Percentiles rank a stretch among this genome's conserved stretches.
These are phyloP conservation scores for Oplegnathus fasciatus DNA, from an alignment of 2,113 vertebrate species.

Conservation along the genomic window DNA sequence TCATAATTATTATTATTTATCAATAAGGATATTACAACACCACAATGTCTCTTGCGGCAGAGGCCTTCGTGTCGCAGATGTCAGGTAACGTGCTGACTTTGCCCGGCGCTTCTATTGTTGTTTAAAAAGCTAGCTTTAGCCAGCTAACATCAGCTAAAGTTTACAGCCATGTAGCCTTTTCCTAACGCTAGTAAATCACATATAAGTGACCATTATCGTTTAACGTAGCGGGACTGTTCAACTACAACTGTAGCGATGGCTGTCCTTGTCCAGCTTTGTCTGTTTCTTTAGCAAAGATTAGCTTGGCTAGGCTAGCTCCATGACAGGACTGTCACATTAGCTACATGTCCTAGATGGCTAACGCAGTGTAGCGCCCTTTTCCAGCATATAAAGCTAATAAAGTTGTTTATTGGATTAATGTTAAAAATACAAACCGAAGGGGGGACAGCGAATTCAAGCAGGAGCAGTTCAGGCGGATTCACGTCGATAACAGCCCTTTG, in stretches of 20 bases:
- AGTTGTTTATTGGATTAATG: no score
- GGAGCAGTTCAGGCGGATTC: background rate
- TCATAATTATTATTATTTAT: background rate
- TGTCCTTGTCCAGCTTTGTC: background rate
- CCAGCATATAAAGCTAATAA: fast-evolving
- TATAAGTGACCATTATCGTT: fast-evolving
- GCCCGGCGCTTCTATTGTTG: background rate
- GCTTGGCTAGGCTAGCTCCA: background rate
- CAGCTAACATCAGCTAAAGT: slow-evolving; percentile 8
- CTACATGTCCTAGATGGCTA: background rate
- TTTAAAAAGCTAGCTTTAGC: slow-evolving; percentile 10
- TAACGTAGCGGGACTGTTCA: background rate
- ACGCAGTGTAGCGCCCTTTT: fast-evolving
- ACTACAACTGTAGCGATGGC: no score
- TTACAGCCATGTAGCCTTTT: background rate
- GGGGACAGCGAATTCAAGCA: fast-evolving
- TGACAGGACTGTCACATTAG: no score
- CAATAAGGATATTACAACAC: background rate
- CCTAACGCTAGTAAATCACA: background rate
- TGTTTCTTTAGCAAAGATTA: background rate
- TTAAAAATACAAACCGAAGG: background rate
- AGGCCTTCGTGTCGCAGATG: slow-evolving; percentile 87
- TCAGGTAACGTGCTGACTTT: slow-evolving; percentile 76
- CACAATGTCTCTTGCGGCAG: slow-evolving; percentile 85
- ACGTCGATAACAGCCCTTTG: background rate